Evolutionary conservation across 2,113 vertebrate species (phyloP).

Genomic region (Panurus biarmicus): DNA sequence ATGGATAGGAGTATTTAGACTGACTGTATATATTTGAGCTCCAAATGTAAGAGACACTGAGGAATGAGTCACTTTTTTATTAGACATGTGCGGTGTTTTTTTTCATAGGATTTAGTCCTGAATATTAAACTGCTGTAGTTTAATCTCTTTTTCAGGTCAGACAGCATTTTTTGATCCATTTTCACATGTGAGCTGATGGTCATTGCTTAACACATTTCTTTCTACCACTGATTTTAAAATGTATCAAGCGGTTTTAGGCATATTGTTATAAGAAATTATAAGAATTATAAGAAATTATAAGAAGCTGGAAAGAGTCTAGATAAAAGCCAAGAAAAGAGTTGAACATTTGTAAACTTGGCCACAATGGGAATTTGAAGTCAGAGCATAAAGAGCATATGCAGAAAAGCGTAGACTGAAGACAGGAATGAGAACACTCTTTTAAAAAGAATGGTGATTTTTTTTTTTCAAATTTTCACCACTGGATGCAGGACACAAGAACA

Average conservation of each 20-base stretch:
- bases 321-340: not conserved
- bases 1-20: not conserved
- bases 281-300: too few species aligned
- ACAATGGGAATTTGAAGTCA: not conserved
- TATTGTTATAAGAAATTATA: not conserved
- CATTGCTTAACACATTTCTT: not conserved
- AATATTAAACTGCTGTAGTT: not conserved
- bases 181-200: not conserved
- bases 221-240: not conserved
- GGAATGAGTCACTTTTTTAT: not conserved
- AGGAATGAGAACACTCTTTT: not conserved
- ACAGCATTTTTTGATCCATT: not conserved
- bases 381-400: too few species aligned
- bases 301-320: not conserved
- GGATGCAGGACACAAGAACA: not conserved
- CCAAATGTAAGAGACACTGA: not conserved
- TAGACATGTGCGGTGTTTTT: not conserved
- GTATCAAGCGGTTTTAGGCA: not conserved
- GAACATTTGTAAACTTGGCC: not conserved
- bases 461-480: not conserved
- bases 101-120: not conserved
- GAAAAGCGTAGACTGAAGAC: not conserved
- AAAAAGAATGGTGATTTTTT: not conserved
- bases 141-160: not conserved
- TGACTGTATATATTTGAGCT: not conserved